A percentile compares a stretch with the other conserved stretches of the same genome.
Conservation (phyloP, 2,797 vertebrate genomes). For the Luscinia megarhynchos region DNA sequence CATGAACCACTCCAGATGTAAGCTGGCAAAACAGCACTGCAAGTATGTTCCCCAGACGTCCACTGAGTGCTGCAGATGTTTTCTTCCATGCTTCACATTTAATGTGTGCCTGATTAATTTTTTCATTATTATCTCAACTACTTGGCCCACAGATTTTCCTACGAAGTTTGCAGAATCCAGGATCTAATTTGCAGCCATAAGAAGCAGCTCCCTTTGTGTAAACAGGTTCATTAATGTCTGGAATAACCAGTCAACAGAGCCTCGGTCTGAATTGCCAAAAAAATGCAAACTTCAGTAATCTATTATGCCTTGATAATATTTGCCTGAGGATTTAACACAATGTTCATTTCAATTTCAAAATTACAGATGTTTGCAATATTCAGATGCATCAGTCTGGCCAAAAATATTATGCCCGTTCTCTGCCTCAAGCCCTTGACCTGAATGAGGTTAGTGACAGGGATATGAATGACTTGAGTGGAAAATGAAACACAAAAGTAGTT, state of each 20-base stretch:
- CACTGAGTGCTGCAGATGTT: slow-evolving; percentile 29
- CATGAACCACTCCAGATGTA: slow-evolving; percentile 67
- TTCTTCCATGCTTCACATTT: slow-evolving; percentile 9
- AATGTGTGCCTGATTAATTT: slow-evolving; percentile 18
- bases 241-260: not conserved
- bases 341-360: slow-evolving; percentile 71
- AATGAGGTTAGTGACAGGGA: slow-evolving; percentile 78
- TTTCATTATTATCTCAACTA: slow-evolving; percentile 11
- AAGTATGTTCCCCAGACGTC: slow-evolving; percentile 20
- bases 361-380: slow-evolving; percentile 62
- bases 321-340: slow-evolving; percentile 44
- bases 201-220: not conserved
- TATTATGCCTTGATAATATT: slow-evolving; percentile 29
- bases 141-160: slow-evolving; percentile 11
- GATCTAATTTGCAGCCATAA: not conserved
- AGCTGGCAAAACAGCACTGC: slow-evolving; percentile 7
- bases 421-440: slow-evolving; percentile 78
- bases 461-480: slow-evolving; percentile 69
- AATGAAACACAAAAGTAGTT: slow-evolving; percentile 77
- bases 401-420: slow-evolving; percentile 59
- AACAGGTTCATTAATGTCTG: not conserved
- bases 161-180: not conserved
- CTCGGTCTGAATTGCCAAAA: not conserved
- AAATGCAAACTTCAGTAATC: slow-evolving; percentile 24
- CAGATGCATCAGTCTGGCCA: slow-evolving; percentile 49